Percentiles rank a stretch among this genome's conserved stretches.
Conservation (phyloP, 1,140 invertebrate genomes). For the Drosophila arawakana region DNA sequence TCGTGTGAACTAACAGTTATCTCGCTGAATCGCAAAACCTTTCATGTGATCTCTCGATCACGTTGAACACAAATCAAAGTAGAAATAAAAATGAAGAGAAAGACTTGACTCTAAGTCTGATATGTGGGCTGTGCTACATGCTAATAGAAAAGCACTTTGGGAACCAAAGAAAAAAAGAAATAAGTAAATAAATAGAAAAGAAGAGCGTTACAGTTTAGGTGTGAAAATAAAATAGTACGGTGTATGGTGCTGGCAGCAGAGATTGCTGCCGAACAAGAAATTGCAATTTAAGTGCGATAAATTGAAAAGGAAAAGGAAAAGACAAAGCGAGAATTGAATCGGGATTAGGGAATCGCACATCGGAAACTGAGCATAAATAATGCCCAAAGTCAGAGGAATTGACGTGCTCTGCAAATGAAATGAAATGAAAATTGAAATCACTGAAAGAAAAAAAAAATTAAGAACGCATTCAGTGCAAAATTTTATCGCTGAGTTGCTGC, state of each 20-base stretch:
- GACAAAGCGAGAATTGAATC: constrained; percentile 56
- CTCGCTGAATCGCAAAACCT: constrained; percentile 28
- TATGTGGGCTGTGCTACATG: constrained; percentile 64
- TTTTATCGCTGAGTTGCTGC: constrained; percentile 68
- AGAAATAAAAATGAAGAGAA: constrained; percentile 33
- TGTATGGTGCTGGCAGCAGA: constrained; percentile 3
- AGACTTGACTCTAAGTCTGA: constrained; percentile 16
- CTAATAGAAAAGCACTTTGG: constrained; percentile 73
- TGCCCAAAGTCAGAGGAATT: constrained; percentile 53
- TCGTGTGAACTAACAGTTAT: constrained; percentile 44
- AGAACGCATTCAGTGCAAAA: constrained; percentile 48
- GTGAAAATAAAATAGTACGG: constrained; percentile 54
- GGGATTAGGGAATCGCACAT: constrained; percentile 17
- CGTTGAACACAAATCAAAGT: constrained; percentile 65
- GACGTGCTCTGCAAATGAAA: constrained; percentile 74
- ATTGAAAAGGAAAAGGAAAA: constrained; percentile 56
- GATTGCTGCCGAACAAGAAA: constrained; percentile 62
- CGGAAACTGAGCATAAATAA: constrained; percentile 65
- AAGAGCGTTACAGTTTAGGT: constrained; percentile 71
- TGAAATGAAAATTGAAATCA: constrained; percentile 81
- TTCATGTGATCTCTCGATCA: constrained; percentile 61
- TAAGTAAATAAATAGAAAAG: constrained; percentile 24
- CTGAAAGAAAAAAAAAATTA: constrained; percentile 5
- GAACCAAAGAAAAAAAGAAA: constrained; percentile 3
- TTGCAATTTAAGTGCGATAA: constrained; percentile 83